Base-by-base conservation (phyloP, 2,888 invertebrate species). In the Aporophyla nigra region DNA sequence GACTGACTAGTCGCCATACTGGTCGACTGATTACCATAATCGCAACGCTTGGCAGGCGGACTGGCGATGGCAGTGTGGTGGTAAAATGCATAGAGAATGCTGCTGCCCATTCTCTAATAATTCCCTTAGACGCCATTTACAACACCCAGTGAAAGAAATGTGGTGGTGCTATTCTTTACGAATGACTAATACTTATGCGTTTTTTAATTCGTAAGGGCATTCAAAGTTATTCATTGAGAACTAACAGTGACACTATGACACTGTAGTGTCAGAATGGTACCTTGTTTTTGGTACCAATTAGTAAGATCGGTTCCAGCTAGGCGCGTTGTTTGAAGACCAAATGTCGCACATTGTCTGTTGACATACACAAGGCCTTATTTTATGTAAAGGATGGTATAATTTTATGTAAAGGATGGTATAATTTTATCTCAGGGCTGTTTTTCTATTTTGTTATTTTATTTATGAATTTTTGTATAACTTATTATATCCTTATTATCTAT, bases 311-410 rank as follows among this genome's bases (percentile, higher is more conserved):
- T 91, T 90, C 88, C 89, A 77, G 77, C 67, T 78, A 82, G 80
- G 66, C 58, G 77, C 78, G 74, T 66, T 92, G 90, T 95, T 94
- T 94, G 93, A 83, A 80, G 90, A 93, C 89, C 6, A 88, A 94
- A 94, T 94, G 94, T 95, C 94, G 87, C 94, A 94, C 93, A 90
- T 93, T 89, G 82, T 80, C 67, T 86, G 82, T 85, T 80, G 86
- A 77, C 81, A 65, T 86, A 88, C 87, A 93, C 87, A 92, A 16
- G 19, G 87, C 88, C 75, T 90, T 87, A 89, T 76, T 71, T 78
- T 67, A 19, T 71, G 19, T 87, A 92, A 69, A 91, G 92, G 86
- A 0, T 90, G 90, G n/a, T 82, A 10, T 5, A 14, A 12, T 69
- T 79, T 40, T 73, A 59, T 68, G 19, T 87, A 92, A 69, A 91